phyloP scores from a whole-genome alignment of 2,888 invertebrate species.

The Drosophila longiperda region DNA sequence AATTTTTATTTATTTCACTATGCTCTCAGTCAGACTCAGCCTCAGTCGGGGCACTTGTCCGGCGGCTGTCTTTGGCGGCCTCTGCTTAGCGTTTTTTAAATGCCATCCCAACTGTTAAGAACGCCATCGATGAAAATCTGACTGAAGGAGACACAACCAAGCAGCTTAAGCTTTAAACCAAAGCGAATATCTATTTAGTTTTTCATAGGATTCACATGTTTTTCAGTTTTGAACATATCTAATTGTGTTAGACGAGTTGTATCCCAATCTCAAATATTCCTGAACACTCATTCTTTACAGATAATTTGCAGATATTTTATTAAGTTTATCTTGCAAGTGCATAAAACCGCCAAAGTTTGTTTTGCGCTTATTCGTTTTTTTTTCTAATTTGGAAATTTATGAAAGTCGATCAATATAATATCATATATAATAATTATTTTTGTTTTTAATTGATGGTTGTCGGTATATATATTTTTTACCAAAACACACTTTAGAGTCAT shows the following conservation, averaged over 20 bases:
- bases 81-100: constrained; percentile 13
- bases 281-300: no score
- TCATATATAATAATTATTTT: no score
- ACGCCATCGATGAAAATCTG: constrained; percentile 9
- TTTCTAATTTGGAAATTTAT: neutral
- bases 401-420: neutral
- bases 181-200: neutral
- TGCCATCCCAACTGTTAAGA: neutral
- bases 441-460: no score
- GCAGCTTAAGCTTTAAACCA: neutral
- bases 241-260: neutral
- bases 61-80: constrained; percentile 39
- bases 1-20: constrained; percentile 43
- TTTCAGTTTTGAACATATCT: neutral
- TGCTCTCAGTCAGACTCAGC: constrained; percentile 7
- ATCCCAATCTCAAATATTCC: neutral
- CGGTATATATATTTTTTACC: no score
- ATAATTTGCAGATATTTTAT: neutral
- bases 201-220: neutral
- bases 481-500: neutral
- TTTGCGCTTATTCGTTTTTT: neutral
- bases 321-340: neutral
- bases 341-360: neutral
- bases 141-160: neutral
- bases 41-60: constrained; percentile 8